phyloP scores from a whole-genome alignment of 2,113 vertebrate genomes.

The Ophiodon elongatus region DNA sequence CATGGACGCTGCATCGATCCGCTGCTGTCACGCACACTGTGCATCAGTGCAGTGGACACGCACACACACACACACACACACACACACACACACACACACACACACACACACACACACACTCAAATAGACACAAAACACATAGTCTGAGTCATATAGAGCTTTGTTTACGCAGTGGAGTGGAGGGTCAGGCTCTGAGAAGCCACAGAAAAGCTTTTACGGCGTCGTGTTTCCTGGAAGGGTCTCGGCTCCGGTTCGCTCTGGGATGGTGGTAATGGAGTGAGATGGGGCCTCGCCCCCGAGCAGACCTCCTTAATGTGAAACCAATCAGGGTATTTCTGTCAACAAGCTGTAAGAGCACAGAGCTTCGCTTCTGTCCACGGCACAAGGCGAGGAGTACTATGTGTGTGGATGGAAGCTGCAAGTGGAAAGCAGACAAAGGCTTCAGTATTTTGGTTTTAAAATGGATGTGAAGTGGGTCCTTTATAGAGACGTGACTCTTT shows the following conservation, averaged over 20 bases:
- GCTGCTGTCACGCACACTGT: conserved; percentile 17
- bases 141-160: conserved; percentile 8
- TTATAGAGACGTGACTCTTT: neutral
- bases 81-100: conserved; percentile 1
- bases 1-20: conserved; percentile 52
- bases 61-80: conserved; percentile 5
- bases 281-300: conserved; percentile 1
- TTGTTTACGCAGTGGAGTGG: conserved; percentile 49
- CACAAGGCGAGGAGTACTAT: neutral
- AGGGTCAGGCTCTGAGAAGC: conserved; percentile 27
- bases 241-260: conserved; percentile 10
- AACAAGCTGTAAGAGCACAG: conserved; percentile 14
- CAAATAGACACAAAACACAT: neutral
- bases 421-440: neutral
- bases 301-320: conserved; percentile 8
- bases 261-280: conserved; percentile 55
- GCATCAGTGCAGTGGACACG: neutral
- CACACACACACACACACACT: conserved; percentile 1
- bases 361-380: neutral
- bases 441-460: neutral
- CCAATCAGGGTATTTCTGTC: conserved; percentile 34
- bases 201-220: conserved; percentile 68
- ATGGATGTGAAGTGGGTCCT: neutral
- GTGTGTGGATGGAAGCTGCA: neutral
- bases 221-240: conserved; percentile 60